These are phyloP conservation scores for Coregonus suidteri DNA, from an alignment of 2,797 vertebrate species.

Conservation along the genomic window DNA sequence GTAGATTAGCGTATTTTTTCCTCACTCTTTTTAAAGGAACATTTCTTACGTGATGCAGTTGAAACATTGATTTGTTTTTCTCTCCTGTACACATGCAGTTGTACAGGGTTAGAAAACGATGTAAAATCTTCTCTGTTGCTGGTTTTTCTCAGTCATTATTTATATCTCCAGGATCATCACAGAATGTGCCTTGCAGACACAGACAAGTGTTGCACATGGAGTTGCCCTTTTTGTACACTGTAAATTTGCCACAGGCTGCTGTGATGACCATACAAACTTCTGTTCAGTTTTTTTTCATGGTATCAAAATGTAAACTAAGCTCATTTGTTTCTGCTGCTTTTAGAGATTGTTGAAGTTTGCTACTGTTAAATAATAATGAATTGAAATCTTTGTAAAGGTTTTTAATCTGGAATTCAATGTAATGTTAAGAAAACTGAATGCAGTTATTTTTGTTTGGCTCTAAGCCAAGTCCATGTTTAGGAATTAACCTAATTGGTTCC, in stretches of 20 bases:
- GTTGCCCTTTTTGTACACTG: conserved; percentile 55
- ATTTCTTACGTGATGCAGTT: conserved; percentile 54
- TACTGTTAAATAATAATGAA: neutral
- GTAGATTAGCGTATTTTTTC: conserved; percentile 46
- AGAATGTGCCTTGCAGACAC: conserved; percentile 76
- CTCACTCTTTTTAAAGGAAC: conserved; percentile 27
- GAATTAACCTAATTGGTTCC: conserved; percentile 52
- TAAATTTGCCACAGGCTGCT: conserved; percentile 47
- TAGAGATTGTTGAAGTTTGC: conserved; percentile 54
- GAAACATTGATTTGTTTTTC: conserved; percentile 47
- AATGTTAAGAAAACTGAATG: conserved; percentile 45
- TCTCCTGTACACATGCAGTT: conserved; percentile 60
- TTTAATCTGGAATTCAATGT: neutral
- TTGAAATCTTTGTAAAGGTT: neutral
- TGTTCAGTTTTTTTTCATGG: conserved; percentile 40
- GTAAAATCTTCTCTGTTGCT: conserved; percentile 52
- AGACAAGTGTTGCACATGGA: conserved; percentile 71
- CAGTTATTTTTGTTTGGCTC: conserved; percentile 51
- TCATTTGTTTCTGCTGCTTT: conserved; percentile 59
- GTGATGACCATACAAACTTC: conserved; percentile 37
- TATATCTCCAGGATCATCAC: conserved; percentile 76
- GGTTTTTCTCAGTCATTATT: conserved; percentile 68
- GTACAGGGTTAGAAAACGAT: conserved; percentile 64
- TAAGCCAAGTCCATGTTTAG: conserved; percentile 50
- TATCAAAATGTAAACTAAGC: conserved; percentile 51